Evolutionary conservation across 1,140 invertebrate species (phyloP).

Genomic region (Aphaenogaster rudis): DNA sequence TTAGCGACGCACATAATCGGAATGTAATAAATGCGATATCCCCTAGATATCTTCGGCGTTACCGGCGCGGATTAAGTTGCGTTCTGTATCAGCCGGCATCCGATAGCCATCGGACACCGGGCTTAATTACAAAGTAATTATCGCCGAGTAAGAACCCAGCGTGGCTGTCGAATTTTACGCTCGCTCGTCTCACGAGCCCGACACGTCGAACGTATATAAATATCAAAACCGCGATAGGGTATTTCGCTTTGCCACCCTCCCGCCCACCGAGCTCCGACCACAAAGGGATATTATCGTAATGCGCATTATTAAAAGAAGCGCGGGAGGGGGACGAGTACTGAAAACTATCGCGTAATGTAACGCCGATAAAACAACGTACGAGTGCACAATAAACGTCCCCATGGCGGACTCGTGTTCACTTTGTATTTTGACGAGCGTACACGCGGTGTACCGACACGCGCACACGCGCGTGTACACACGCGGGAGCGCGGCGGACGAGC

Average conservation of each 20-base stretch:
- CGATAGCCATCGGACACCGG: background rate
- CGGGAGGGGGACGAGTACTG: conserved; percentile 44
- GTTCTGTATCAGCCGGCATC: background rate
- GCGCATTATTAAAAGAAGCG: conserved; percentile 62
- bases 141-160: background rate
- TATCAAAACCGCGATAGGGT: conserved; percentile 37
- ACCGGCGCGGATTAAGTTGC: conserved; percentile 29
- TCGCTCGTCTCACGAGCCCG: background rate
- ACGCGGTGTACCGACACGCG: conserved; percentile 65
- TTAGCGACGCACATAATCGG: conserved; percentile 65
- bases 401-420: conserved; percentile 74
- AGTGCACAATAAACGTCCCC: conserved; percentile 73
- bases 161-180: conserved; percentile 29
- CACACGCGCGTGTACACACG: conserved; percentile 33
- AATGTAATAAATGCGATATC: conserved; percentile 57
- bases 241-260: background rate
- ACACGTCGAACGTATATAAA: conserved; percentile 44
- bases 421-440: conserved; percentile 74
- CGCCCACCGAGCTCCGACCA: conserved; percentile 11
- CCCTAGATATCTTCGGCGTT: conserved; percentile 32
- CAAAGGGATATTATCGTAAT: conserved; percentile 65
- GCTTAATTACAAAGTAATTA: conserved; percentile 57
- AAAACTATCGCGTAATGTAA: conserved; percentile 72
- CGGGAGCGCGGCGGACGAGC: conserved; percentile 24
- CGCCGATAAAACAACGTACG: conserved; percentile 57